These are phyloP conservation scores for Elysia crispata DNA, from an alignment of 2,888 invertebrate genomes.

Conservation along the genomic window DNA sequence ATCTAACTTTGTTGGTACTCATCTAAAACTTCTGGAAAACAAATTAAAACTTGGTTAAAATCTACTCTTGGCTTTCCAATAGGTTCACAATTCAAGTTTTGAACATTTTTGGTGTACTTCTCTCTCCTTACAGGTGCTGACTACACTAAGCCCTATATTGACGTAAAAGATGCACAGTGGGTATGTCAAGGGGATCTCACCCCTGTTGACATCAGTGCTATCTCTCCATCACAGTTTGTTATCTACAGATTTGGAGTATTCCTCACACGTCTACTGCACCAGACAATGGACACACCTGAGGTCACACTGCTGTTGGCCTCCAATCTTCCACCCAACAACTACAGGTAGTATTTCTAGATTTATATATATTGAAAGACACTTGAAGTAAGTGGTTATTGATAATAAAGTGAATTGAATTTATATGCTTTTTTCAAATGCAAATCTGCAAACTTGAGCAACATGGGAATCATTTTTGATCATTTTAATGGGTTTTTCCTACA, in stretches of 20 bases:
- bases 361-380: too few relatives aligned
- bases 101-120: neutral
- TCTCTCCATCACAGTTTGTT: slow-evolving; percentile 73
- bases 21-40: too few relatives aligned
- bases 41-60: too few relatives aligned
- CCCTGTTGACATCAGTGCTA: slow-evolving; percentile 68
- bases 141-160: slow-evolving; percentile 71
- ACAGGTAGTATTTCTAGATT: slow-evolving; percentile 17
- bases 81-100: too few relatives aligned
- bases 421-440: too few relatives aligned
- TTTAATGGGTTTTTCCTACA: too few relatives aligned
- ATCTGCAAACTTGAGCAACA: too few relatives aligned
- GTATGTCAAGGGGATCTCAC: slow-evolving; percentile 68
- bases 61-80: too few relatives aligned
- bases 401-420: too few relatives aligned
- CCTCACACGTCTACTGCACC: slow-evolving; percentile 68
- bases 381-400: too few relatives aligned
- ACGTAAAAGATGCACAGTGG: slow-evolving; percentile 76
- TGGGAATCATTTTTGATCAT: too few relatives aligned
- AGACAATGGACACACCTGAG: slow-evolving; percentile 64
- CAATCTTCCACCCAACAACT: slow-evolving; percentile 67
- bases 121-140: slow-evolving; percentile 67
- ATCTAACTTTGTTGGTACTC: too few relatives aligned
- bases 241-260: slow-evolving; percentile 75
- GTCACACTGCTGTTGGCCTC: slow-evolving; percentile 74